A percentile compares a stretch with the other conserved stretches of the same genome.
Evolutionary conservation across 2,113 vertebrate species (phyloP).

Genomic region (Macquaria ambigua): DNA sequence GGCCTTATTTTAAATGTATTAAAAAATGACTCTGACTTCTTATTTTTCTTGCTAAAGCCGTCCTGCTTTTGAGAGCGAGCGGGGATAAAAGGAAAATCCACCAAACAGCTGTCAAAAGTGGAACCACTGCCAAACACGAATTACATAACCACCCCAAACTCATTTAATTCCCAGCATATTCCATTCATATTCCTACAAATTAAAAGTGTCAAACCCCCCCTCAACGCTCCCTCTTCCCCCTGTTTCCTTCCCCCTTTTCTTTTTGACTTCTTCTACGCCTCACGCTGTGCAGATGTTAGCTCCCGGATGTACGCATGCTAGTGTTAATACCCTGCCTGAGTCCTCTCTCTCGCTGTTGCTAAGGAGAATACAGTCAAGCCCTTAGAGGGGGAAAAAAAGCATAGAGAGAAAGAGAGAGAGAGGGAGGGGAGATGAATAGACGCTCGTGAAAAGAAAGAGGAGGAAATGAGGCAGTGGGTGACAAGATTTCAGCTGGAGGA

Average conservation of each 20-base stretch:
- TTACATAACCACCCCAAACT: conserved; percentile 59
- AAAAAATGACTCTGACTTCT: conserved; percentile 24
- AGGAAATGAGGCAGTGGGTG: conserved; percentile 72
- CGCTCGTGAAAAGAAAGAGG: conserved; percentile 62
- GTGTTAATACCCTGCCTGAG: conserved; percentile 68
- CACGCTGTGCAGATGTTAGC: conserved; percentile 73
- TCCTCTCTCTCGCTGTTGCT: conserved; percentile 78
- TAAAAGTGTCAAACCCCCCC: background rate
- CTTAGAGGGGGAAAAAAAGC: conserved; percentile 26
- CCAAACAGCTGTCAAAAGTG: conserved; percentile 68
- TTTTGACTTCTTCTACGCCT: conserved; percentile 51
- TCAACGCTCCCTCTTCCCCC: too few species aligned
- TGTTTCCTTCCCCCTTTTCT: background rate
- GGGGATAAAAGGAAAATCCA: conserved; percentile 64
- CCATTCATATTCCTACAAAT: conserved; percentile 56
- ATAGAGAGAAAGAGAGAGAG: background rate
- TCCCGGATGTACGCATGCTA: conserved; percentile 69
- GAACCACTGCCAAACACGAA: conserved; percentile 41
- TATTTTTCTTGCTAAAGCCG: conserved; percentile 15
- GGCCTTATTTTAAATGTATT: conserved; percentile 26
- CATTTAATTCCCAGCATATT: conserved; percentile 42
- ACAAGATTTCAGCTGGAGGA: conserved; percentile 70
- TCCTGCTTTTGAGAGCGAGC: conserved; percentile 28
- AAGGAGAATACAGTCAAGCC: conserved; percentile 76
- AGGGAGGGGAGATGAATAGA: conserved; percentile 33